Percentiles rank a stretch among this genome's conserved stretches.
phyloP scores from a whole-genome alignment of 64 coral and sea anemone species.

The Porites lutea region DNA sequence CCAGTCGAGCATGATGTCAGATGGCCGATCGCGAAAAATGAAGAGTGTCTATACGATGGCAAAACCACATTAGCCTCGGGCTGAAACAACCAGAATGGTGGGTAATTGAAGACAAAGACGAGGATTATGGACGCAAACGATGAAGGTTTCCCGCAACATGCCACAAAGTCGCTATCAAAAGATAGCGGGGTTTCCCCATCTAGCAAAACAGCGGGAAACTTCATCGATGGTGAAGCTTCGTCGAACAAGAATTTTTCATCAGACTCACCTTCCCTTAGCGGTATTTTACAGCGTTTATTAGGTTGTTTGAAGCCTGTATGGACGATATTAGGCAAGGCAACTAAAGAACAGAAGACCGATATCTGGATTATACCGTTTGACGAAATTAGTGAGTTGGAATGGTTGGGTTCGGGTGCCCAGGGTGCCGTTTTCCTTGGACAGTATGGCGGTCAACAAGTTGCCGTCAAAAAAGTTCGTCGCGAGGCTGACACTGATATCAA shows the following conservation, averaged over 20 bases:
- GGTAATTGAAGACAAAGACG: background rate
- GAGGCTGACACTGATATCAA: slow-evolving; percentile 89
- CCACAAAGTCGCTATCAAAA: background rate
- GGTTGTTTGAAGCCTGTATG: slow-evolving; percentile 90
- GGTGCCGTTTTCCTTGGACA: slow-evolving; percentile 86
- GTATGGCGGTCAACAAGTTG: slow-evolving; percentile 84
- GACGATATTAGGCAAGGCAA: slow-evolving; percentile 83
- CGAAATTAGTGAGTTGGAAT: slow-evolving; percentile 86
- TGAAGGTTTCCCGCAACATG: background rate
- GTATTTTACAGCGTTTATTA: slow-evolving; percentile 83
- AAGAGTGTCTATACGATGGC: background rate
- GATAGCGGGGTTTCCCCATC: slow-evolving; percentile 40
- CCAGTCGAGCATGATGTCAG: slow-evolving; percentile 1
- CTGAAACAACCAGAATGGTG: background rate
- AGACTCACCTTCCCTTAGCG: slow-evolving; percentile 43
- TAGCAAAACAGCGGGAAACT: background rate
- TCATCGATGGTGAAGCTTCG: slow-evolving; percentile 2
- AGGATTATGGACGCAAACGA: slow-evolving; percentile 19
- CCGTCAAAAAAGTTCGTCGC: slow-evolving; percentile 93
- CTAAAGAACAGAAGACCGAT: slow-evolving; percentile 80
- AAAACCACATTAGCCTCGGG: background rate
- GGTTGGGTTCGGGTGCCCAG: slow-evolving; percentile 91
- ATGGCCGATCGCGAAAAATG: background rate
- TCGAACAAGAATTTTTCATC: slow-evolving; percentile 30
- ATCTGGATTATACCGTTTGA: slow-evolving; percentile 90